Percentiles rank a stretch among this genome's conserved stretches.
Evolutionary conservation across 2,888 invertebrate genomes (phyloP).

Genomic region (Lepidocyrtoides sp.): DNA sequence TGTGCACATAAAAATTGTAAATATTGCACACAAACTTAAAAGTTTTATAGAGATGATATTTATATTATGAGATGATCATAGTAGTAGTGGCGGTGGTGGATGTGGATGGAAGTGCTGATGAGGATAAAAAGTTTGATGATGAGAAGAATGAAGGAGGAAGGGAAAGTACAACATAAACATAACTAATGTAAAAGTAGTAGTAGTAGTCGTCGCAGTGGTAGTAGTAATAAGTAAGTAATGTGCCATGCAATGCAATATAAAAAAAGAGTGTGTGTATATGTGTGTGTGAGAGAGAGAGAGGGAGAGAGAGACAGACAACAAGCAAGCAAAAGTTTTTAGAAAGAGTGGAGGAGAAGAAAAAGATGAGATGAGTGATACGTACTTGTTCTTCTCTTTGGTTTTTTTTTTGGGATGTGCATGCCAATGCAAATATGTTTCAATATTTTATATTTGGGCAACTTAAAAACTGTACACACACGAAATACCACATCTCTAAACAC

Average conservation of each 20-base stretch:
- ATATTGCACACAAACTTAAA: constrained; percentile 55
- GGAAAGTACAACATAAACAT: constrained; percentile 63
- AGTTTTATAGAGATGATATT: background rate
- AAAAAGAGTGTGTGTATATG: background rate
- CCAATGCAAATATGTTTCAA: constrained; percentile 29
- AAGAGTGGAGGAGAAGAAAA: background rate
- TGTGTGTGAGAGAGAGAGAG: too few relatives aligned
- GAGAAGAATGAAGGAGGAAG: constrained; percentile 62
- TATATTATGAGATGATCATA: background rate
- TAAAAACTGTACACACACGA: background rate
- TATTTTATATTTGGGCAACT: constrained; percentile 71
- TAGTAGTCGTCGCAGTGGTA: too few relatives aligned
- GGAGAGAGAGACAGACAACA: background rate
- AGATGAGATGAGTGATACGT: background rate
- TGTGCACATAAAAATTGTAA: constrained; percentile 68
- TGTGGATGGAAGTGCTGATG: background rate
- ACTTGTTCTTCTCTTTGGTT: constrained; percentile 5
- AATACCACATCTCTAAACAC: too few relatives aligned
- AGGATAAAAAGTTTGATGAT: constrained; percentile 8
- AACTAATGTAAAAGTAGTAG: constrained; percentile 6
- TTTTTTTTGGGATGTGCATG: constrained; percentile 8
- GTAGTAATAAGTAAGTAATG: constrained; percentile 13
- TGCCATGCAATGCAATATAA: constrained; percentile 17
- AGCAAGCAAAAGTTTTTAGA: background rate
- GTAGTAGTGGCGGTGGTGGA: background rate